Base-by-base conservation (phyloP, 2,888 invertebrate genomes). In the Rhamnusium bicolor region DNA sequence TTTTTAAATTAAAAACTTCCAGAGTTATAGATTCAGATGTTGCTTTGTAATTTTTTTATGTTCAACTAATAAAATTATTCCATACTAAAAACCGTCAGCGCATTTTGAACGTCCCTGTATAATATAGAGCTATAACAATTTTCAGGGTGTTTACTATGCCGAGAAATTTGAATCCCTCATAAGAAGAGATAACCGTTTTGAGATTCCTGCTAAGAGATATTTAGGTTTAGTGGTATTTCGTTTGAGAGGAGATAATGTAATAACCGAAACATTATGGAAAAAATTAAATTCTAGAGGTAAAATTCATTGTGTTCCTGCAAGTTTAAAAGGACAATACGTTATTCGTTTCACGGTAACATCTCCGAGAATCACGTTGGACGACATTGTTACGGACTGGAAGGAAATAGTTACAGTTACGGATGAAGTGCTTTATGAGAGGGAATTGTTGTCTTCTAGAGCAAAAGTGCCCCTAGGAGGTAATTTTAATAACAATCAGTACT, bases 301-400 rank as follows among this genome's bases (percentile, higher is more conserved):
- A 80, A 91, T 98, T 6, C 98, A 99, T 87, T 97, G 98, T 78
- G 98, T 99, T 0, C 98, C 98, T 0, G 97, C 98, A 0, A 94
- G 96, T 70, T 91, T 98, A 72, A 97, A 98, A 85, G 95, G 94
- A 0, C 93, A 93, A 85, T 96, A 96, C 86, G 96, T 98, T 61
- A 97, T 98, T 76, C 77, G 97, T 69, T 99, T 98, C 87, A 97
- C 98, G 0, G 94, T 99, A 40, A 98, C 98, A 0, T 98, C 98
- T 0, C 93, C 94, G 62, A 92, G 93, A 83, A 98, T 95, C 0
- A 94, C 94, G 0, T 91, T 92, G 60, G 93, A 94, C 77, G 94
- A 95, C 84, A 93, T 95, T 18, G 83, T 92, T 80, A 93, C 93
- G 79, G 98, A 98, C 85, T 98, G 98, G 98, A 92, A 92, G 53